Evolutionary conservation across 2,888 invertebrate genomes (phyloP), one percentile per base, ranked within the genome.

Genomic region (Drosophila incognita): DNA sequence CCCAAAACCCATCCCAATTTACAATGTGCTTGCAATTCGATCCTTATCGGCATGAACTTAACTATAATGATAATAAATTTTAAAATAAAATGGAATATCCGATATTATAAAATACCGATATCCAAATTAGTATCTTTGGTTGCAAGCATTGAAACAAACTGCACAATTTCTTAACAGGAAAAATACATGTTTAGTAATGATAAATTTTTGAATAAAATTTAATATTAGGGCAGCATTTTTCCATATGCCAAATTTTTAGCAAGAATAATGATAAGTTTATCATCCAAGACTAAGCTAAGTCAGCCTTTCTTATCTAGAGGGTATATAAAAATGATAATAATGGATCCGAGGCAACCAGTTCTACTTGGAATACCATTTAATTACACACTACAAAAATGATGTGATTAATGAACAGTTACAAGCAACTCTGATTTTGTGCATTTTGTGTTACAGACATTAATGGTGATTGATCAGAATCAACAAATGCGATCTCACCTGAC

Each of bases 401-500:
- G 24, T 72, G 63, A 67, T 64, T 75, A 68, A 78, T 78, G 63
- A 42, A 59, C 48, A 40, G 42, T 64, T 48, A 29, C 18, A 15
- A 54, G 18, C 42, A 59, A 56, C 62, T 72, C 63, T 56, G 33
- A 56, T 42, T 35, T 49, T 27, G 24, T 53, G 24, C 15, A 58
- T 40, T 40, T 40, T 40, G n/a, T 74, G 24, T 59, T 54, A 33
- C 40, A 60, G 21, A 11, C 35, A n/a, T 29, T n/a, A 35, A 51
- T 48, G 10, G 18, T 65, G 66, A 88, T 83, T 66, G 81, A 88
- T 84, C 78, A 77, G 27, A 4, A 24, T 46, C 18, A 42, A 33
- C 13, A 24, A 24, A 64, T 79, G 13, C 11, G 46, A 48, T 48
- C 82, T 75, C 79, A 93, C 93, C 90, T 92, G 89, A 74, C 91